phyloP scores from a whole-genome alignment of 2,113 vertebrate species.

The Chunga burmeisteri region DNA sequence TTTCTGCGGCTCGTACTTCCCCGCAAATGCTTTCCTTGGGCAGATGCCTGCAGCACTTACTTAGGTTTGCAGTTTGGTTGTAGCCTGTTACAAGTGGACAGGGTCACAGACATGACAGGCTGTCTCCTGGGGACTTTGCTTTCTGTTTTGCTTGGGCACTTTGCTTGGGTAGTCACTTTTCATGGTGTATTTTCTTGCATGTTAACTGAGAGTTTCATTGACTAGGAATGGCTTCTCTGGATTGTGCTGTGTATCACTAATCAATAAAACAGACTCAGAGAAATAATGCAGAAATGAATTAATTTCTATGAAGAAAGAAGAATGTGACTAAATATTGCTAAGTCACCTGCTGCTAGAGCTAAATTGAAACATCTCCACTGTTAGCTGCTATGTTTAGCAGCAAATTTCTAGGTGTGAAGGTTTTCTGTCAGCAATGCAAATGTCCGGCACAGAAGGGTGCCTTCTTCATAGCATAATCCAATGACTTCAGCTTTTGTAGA shows the following conservation, averaged over 20 bases:
- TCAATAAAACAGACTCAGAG: background rate
- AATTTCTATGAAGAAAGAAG: background rate
- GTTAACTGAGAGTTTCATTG: background rate
- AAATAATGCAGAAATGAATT: background rate
- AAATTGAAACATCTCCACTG: background rate
- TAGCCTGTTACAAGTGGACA: background rate
- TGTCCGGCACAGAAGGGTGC: background rate
- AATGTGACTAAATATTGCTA: conserved; percentile 1
- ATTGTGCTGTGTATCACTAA: background rate
- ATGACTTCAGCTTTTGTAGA: background rate
- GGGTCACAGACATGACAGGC: background rate
- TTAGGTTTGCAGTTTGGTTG: background rate
- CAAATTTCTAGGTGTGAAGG: background rate
- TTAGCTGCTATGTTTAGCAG: background rate
- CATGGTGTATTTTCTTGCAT: accelerated
- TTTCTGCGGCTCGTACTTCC: background rate
- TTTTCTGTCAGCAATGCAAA: background rate
- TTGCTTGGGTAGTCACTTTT: background rate
- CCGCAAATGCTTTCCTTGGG: background rate
- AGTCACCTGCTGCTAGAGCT: background rate
- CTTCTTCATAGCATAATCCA: background rate
- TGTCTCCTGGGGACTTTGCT: background rate
- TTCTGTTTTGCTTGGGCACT: background rate
- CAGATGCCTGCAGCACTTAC: background rate
- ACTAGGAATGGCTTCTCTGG: background rate